phyloP scores from a whole-genome alignment of 23 tunicate genomes.

The Diplosoma virens region DNA sequence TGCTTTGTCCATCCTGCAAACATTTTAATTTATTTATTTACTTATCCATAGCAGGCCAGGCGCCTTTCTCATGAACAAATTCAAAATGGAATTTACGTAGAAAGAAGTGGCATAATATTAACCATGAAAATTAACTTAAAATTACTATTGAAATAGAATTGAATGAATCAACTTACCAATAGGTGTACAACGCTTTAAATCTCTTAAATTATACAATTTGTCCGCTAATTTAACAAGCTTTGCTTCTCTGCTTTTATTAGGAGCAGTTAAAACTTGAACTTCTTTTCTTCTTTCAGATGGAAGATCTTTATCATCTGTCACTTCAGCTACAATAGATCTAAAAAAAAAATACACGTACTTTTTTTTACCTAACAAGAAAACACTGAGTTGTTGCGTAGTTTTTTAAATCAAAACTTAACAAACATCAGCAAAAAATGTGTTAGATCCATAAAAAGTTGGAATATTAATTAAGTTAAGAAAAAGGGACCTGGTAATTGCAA shows the following conservation, averaged over 20 bases:
- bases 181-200: conserved; percentile 83
- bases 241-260: conserved; percentile 84
- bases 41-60: no score
- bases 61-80: background rate
- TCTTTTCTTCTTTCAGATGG: conserved; percentile 83
- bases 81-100: background rate
- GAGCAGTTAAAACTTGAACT: conserved; percentile 85
- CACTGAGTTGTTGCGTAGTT: no score
- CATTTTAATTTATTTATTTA: no score
- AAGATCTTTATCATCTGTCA: conserved; percentile 92
- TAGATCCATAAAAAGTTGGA: no score
- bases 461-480: no score
- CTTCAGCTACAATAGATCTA: conserved; percentile 85
- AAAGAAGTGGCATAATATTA: background rate
- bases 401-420: no score
- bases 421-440: no score
- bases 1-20: conserved; percentile 75
- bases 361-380: no score
- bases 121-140: background rate
- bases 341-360: no score
- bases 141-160: no score
- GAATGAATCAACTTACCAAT: conserved; percentile 44
- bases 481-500: no score
- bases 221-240: conserved; percentile 97
- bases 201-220: conserved; percentile 91